Percentiles rank a stretch among this genome's conserved stretches.
Conservation (phyloP, 2,888 invertebrate species). For the Chrysina gloriosa region DNA sequence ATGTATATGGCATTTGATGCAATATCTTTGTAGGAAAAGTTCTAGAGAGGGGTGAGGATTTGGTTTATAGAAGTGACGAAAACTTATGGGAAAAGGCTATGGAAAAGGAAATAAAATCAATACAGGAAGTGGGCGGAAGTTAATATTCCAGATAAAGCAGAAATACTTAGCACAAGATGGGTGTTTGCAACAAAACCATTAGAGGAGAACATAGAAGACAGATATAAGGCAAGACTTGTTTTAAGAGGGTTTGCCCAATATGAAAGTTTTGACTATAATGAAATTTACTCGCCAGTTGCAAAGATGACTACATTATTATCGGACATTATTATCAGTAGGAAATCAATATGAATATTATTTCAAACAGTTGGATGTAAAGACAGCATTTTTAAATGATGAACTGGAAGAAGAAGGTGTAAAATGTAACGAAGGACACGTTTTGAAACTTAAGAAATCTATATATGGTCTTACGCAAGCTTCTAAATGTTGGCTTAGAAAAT, state of each 20-base stretch:
- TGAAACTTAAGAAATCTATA: too few relatives aligned
- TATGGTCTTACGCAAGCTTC: too few relatives aligned
- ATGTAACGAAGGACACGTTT: too few relatives aligned
- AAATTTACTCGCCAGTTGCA: slow-evolving; percentile 54
- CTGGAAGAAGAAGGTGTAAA: too few relatives aligned
- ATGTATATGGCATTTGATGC: slow-evolving; percentile 21
- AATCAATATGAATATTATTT: too few relatives aligned
- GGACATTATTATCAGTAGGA: too few relatives aligned
- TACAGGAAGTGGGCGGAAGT: not conserved
- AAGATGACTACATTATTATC: slow-evolving; percentile 51
- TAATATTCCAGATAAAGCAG: slow-evolving; percentile 28
- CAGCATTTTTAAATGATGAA: too few relatives aligned
- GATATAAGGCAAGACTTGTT: slow-evolving; percentile 52
- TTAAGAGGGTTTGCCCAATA: slow-evolving; percentile 55
- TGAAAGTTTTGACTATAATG: slow-evolving; percentile 45
- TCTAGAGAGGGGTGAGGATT: not conserved
- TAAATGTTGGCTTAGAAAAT: too few relatives aligned
- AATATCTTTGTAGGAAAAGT: not conserved
- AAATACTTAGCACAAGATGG: slow-evolving; percentile 48
- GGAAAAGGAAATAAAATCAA: slow-evolving; percentile 9
- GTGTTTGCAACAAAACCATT: slow-evolving; percentile 49
- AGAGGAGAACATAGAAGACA: slow-evolving; percentile 48
- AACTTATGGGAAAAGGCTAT: not conserved
- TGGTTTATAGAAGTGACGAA: not conserved
- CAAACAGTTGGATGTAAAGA: too few relatives aligned